phyloP scores from a whole-genome alignment of 1,140 invertebrate genomes.

The Linepithema humile region DNA sequence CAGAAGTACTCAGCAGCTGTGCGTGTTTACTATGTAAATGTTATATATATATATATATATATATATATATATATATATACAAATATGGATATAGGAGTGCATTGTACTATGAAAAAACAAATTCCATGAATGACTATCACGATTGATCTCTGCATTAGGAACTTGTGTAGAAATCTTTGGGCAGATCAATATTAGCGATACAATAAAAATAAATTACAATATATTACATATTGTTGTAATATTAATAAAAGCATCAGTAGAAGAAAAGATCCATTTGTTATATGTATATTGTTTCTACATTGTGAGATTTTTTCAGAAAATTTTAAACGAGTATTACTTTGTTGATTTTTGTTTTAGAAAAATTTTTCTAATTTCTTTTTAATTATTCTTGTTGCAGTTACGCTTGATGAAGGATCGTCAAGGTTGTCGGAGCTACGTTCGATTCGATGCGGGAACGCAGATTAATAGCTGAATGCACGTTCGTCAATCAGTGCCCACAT shows the following conservation, averaged over 20 bases:
- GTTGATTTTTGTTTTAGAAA: background rate
- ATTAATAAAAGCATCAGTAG: too few relatives aligned
- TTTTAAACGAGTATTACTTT: background rate
- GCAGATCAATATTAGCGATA: too few relatives aligned
- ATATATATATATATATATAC: too few relatives aligned
- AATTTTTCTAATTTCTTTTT: background rate
- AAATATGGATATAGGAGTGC: too few relatives aligned
- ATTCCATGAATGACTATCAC: too few relatives aligned
- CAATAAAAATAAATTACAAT: too few relatives aligned
- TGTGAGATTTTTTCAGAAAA: background rate
- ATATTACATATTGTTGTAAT: background rate
- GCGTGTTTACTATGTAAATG: too few relatives aligned
- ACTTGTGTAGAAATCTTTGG: too few relatives aligned
- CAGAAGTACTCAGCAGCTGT: background rate
- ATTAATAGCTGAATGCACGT: background rate
- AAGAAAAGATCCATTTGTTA: background rate
- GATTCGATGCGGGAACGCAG: background rate
- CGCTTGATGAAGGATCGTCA: background rate
- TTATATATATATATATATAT: too few relatives aligned
- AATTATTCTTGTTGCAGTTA: background rate
- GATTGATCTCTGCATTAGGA: too few relatives aligned
- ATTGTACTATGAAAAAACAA: too few relatives aligned
- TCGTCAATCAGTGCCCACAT: conserved; percentile 24
- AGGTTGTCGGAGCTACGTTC: background rate
- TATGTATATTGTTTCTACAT: background rate